Conservation (phyloP, 2,888 invertebrate species). For the Lasiommata megera region DNA sequence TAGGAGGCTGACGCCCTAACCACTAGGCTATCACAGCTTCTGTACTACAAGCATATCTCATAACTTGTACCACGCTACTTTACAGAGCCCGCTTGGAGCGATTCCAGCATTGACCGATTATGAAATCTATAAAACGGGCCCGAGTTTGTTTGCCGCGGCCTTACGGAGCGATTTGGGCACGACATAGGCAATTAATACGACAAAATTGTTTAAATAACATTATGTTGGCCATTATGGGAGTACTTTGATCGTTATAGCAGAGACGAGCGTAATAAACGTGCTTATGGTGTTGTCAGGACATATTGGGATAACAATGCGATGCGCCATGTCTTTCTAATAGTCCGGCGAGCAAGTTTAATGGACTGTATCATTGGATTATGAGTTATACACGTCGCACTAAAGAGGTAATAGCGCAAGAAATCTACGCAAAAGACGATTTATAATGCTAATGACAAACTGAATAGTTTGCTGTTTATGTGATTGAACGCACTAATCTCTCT, state of each 20-base stretch:
- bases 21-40: no score
- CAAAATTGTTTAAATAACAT: conserved; percentile 18
- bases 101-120: conserved; percentile 66
- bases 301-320: background rate
- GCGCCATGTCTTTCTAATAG: background rate
- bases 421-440: no score
- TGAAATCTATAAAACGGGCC: conserved; percentile 67
- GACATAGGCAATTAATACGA: conserved; percentile 37
- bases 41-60: no score
- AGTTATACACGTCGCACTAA: no score
- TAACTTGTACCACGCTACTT: conserved; percentile 30
- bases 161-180: conserved; percentile 41
- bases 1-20: no score
- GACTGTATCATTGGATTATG: background rate
- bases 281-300: background rate
- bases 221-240: conserved; percentile 4
- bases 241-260: background rate
- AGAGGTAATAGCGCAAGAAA: no score
- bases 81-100: conserved; percentile 47
- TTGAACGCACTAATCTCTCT: no score
- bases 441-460: no score
- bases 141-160: conserved; percentile 51
- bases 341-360: background rate
- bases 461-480: no score
- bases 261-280: background rate